Base-by-base conservation (phyloP, 1,140 invertebrate species). In the Neodiprion virginianus region DNA sequence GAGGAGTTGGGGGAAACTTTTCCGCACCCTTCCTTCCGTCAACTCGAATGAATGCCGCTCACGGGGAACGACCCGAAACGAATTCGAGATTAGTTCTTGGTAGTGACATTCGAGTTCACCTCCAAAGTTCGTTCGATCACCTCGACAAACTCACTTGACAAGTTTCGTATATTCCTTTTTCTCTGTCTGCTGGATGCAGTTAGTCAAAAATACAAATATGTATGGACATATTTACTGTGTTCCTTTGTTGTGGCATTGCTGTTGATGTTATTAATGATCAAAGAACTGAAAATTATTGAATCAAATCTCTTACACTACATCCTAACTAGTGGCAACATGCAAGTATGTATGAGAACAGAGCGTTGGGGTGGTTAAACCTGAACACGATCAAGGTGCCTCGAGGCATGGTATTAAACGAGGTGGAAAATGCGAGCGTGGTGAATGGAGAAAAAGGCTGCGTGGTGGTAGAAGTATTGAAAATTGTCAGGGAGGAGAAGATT, bases 51-150 rank as follows among this genome's bases (percentile, higher is more conserved):
- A 17, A 14, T 40, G 5, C 28, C 53, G 53, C 8, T 14, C 53
- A 14, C 53, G 11, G 53, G 53, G 11, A 61, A 61, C n/a, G 53
- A 61, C 53, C 53, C 53, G 53, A 17, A 61, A 61, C 53, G 53
- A 61, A 61, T 61, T 61, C 53, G n/a, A 8, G 53, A 61, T 61
- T 61, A 61, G 53, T 61, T 8, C 53, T 61, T 61, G 53, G 53
- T 61, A 14, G 11, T 17, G 53, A 4, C 53, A 61, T 61, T 61
- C 8, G 28, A 40, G 53, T 61, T 61, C 53, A 61, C 53, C 7
- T 3, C 53, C 8, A 17, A 61, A 61, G 53, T 61, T 61, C 53
- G 7, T 61, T 61, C 8, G 7, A 8, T 61, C 53, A 61, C 53
- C 53, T 61, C 28, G 28, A 40, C 28, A 40, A 40, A 40, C 28